Evolutionary conservation across 2,797 vertebrate genomes (phyloP).

Genomic region (Hybognathus amarus): DNA sequence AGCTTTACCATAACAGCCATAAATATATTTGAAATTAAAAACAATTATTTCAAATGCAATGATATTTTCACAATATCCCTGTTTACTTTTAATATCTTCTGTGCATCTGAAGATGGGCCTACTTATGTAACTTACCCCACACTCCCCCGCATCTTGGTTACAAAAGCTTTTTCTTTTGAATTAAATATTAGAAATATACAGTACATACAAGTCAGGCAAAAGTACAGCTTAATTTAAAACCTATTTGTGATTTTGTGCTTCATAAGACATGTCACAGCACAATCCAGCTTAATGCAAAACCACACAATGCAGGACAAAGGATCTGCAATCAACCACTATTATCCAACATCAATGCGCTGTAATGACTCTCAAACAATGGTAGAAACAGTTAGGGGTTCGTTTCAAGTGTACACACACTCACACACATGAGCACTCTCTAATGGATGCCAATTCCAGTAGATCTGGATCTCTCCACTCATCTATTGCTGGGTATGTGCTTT

Average conservation of each 20-base stretch:
- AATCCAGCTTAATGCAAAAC: slow-evolving; percentile 22
- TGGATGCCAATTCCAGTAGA: neutral
- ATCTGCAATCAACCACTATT: slow-evolving; percentile 34
- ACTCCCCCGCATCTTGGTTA: neutral
- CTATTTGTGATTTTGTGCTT: slow-evolving; percentile 30
- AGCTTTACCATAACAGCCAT: neutral
- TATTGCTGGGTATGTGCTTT: slow-evolving; percentile 31
- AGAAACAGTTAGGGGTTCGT: slow-evolving; percentile 32
- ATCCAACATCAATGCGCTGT: slow-evolving; percentile 40
- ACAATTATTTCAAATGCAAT: neutral
- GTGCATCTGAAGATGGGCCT: neutral
- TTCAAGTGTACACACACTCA: slow-evolving; percentile 38
- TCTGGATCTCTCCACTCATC: slow-evolving; percentile 20
- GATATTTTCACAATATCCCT: neutral
- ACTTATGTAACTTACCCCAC: neutral
- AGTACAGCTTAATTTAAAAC: slow-evolving; percentile 24
- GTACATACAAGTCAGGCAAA: neutral
- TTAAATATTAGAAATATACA: neutral
- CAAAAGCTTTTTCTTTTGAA: neutral
- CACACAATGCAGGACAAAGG: slow-evolving; percentile 22
- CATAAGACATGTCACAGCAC: slow-evolving; percentile 15
- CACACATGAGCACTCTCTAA: slow-evolving; percentile 25
- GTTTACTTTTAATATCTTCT: neutral
- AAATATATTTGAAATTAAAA: neutral
- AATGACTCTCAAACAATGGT: slow-evolving; percentile 38